These are phyloP conservation scores for Acropternis orthonyx DNA, from an alignment of 2,797 vertebrate genomes.

Conservation along the genomic window DNA sequence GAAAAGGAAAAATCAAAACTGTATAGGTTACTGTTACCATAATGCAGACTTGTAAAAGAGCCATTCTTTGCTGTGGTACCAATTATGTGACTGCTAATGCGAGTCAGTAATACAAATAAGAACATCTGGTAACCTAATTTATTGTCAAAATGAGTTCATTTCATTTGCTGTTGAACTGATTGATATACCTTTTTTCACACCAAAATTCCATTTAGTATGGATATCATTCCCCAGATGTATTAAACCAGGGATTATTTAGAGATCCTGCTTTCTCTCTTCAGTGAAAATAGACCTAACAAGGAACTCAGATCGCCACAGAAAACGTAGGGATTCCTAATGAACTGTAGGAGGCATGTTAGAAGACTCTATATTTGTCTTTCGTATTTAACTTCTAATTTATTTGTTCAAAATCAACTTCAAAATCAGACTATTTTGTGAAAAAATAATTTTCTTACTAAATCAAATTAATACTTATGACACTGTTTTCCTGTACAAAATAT, in stretches of 20 bases:
- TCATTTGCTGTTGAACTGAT: not conserved
- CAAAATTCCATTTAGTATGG: not conserved
- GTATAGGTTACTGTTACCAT: not conserved
- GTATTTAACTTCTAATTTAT: not conserved
- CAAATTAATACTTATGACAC: not conserved
- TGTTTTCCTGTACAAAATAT: not conserved
- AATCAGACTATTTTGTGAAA: not conserved
- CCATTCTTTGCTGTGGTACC: not conserved
- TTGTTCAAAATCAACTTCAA: not conserved
- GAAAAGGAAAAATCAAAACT: not conserved
- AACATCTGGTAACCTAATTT: not conserved
- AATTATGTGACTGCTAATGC: not conserved
- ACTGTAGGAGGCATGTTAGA: not conserved
- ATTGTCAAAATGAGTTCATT: not conserved
- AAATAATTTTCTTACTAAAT: not conserved
- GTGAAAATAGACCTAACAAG: not conserved
- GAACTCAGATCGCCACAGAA: not conserved
- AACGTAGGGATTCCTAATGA: not conserved
- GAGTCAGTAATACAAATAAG: not conserved
- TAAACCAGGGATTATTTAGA: not conserved
- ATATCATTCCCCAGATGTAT: not conserved
- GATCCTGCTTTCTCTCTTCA: not conserved
- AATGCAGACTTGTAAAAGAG: not conserved
- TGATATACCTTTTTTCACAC: not conserved
- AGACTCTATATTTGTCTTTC: not conserved